Evolutionary conservation across 2,113 vertebrate genomes (phyloP), one percentile per base, ranked within the genome.

Genomic region (Nyctibius bracteatus): DNA sequence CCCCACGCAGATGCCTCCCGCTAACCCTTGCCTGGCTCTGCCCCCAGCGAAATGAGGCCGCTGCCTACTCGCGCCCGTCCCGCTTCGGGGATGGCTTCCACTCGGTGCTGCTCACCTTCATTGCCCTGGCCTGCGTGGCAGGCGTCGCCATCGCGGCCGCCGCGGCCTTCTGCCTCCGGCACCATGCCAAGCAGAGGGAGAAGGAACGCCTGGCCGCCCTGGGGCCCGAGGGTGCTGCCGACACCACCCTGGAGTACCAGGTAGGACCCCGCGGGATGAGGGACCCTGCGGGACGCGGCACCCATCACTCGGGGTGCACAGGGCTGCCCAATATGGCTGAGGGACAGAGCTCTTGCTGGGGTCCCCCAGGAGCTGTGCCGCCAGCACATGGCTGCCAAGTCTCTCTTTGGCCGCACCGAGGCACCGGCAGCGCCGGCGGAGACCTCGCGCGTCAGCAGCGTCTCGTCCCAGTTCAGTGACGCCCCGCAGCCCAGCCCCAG

Each of bases 361-460:
- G 21, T 74, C 55, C 46, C 77, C 68, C 97, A 99, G 99, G 99
- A 99, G 94, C 97, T 99, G 41, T 99, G 99, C 98, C 98, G 99
- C 88, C 99, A 99, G 97, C 99, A 99, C 98, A 99, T 99, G 99
- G 99, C 99, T 18, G 98, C 99, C 54, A 99, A 99, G 97, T 98
- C 99, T 5, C 98, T 99, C 55, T 98, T 99, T 44, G 98, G 87
- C 81, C 98, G 99, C 2, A 77, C 98, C 0, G 99, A 99, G 67
- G 89, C 95, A 17, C 58, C 97, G 0, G 63, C 58, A 0, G 94
- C 63, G 0, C 97, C 97, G 0, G 99, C 99, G 0, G 99, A 99
- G 97, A 99, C 99, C 1, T 99, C 99, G 0, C 98, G 99, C 2
- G 99, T 99, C 89, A 99, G 99, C 98, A 99, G 99, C 2, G 99